Evolutionary conservation across 2,888 invertebrate genomes (phyloP).

Genomic region (Labia minor): DNA sequence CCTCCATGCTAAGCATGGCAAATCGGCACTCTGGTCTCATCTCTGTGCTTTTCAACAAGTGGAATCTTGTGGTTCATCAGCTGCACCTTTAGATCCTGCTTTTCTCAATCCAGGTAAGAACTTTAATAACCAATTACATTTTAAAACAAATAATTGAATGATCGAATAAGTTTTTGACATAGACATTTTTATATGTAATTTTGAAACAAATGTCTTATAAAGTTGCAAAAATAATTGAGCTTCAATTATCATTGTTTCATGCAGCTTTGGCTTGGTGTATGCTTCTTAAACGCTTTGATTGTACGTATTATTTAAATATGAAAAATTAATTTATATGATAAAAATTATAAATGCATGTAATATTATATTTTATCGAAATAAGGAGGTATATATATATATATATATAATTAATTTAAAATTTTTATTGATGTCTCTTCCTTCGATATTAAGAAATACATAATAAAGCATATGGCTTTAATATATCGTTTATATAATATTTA

Average conservation of each 20-base stretch:
- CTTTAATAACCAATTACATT: too few relatives aligned
- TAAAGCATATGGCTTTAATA: too few relatives aligned
- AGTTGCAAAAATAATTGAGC: too few relatives aligned
- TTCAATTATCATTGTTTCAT: constrained; percentile 31
- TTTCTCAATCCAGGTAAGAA: constrained; percentile 50
- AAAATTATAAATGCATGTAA: not conserved
- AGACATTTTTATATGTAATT: too few relatives aligned
- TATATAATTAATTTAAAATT: too few relatives aligned
- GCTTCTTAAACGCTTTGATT: constrained; percentile 79
- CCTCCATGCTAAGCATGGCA: constrained; percentile 87
- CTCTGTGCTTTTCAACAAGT: constrained; percentile 78
- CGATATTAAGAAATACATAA: too few relatives aligned
- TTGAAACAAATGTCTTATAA: too few relatives aligned
- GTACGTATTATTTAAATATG: constrained; percentile 49
- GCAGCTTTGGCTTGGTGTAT: constrained; percentile 89
- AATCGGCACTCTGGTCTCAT: constrained; percentile 95
- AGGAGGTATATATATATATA: too few relatives aligned
- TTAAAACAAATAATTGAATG: too few relatives aligned
- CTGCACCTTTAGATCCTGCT: constrained; percentile 48
- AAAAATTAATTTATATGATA: not conserved
- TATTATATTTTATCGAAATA: not conserved
- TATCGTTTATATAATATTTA: too few relatives aligned
- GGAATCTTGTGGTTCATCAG: constrained; percentile 53
- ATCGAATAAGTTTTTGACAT: too few relatives aligned
- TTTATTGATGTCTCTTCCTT: too few relatives aligned